Evolutionary conservation across 2,888 invertebrate species (phyloP), one percentile per base, ranked within the genome.

Genomic region (Idaea biselata): DNA sequence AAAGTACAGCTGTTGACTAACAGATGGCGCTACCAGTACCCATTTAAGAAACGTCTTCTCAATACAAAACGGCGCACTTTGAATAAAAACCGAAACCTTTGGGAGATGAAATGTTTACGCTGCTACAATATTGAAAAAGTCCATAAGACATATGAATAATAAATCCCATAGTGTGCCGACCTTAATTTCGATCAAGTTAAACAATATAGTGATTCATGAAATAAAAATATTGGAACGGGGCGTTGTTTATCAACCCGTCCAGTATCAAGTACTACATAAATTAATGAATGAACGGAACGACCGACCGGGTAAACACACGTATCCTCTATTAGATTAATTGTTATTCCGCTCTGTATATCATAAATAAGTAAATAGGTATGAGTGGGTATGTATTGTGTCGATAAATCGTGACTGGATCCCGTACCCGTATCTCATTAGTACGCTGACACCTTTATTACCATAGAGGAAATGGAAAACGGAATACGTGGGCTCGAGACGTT

Each of bases 361-460:
- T 68, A 67, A 60, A 67, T 64, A 59, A 67, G 67, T 69, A 63
- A 65, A 63, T 71, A 71, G 54, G 55, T 68, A 63, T 59, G 62
- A 56, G 57, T 62, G 56, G 57, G 61, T 65, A 69, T 76, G 68
- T 73, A 73, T 71, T 76, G 72, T 75, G 74, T 80, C 69, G 71
- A 73, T 71, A 73, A 75, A 73, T 82, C 84, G 83, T 83, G 83
- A 80, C 79, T 77, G 60, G 78, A 70, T 73, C 64, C 73, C 71
- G 83, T 76, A 84, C 64, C 73, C 71, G 83, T 76, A 84, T 84
- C 77, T 81, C 77, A 85, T 86, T 87, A 84, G 82, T 84, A 86
- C 83, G 81, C 82, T 86, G 83, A 87, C 88, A 85, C 84, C 84
- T 84, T 80, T 81, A 82, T 86, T 82, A 84, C 78, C 84, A 83